Percentiles rank a stretch among this genome's conserved stretches.
These are phyloP conservation scores for Eueides isabella DNA, from an alignment of 1,140 invertebrate genomes.

Conservation along the genomic window DNA sequence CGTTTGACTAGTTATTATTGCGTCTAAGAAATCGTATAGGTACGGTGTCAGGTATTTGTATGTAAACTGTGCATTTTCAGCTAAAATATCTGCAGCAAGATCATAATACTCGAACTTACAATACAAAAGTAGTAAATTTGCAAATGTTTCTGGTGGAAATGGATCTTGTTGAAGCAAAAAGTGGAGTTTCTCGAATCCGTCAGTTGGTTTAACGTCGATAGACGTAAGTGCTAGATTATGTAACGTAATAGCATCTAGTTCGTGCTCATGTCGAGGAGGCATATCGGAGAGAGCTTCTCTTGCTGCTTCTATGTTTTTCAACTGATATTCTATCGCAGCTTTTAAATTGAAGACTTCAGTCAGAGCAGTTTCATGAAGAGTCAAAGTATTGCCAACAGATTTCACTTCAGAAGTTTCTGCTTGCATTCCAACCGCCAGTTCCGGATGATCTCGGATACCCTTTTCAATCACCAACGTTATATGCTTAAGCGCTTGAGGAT, in stretches of 20 bases:
- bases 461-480: conserved; percentile 98
- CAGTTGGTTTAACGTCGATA: conserved; percentile 92
- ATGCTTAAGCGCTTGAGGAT: conserved; percentile 94
- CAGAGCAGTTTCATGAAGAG: conserved; percentile 97
- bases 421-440: conserved; percentile 98
- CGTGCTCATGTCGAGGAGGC: conserved; percentile 97
- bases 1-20: conserved; percentile 98
- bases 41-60: conserved; percentile 98
- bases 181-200: conserved; percentile 98
- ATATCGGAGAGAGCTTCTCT: conserved; percentile 98
- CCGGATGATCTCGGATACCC: conserved; percentile 98
- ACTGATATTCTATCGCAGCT: conserved; percentile 98
- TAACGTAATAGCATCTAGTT: conserved; percentile 98
- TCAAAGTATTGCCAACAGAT: conserved; percentile 98
- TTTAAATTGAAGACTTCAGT: conserved; percentile 99
- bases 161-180: conserved; percentile 98
- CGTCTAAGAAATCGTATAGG: conserved; percentile 95
- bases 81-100: conserved; percentile 98
- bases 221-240: conserved; percentile 99
- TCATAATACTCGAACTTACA: conserved; percentile 99
- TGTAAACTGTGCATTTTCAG: conserved; percentile 98
- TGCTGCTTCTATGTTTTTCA: conserved; percentile 96
- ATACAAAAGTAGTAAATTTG: conserved; percentile 97
- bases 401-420: conserved; percentile 98
- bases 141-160: conserved; percentile 98